Evolutionary conservation across 2,888 invertebrate genomes (phyloP).

Genomic region (Oscheius sp.): DNA sequence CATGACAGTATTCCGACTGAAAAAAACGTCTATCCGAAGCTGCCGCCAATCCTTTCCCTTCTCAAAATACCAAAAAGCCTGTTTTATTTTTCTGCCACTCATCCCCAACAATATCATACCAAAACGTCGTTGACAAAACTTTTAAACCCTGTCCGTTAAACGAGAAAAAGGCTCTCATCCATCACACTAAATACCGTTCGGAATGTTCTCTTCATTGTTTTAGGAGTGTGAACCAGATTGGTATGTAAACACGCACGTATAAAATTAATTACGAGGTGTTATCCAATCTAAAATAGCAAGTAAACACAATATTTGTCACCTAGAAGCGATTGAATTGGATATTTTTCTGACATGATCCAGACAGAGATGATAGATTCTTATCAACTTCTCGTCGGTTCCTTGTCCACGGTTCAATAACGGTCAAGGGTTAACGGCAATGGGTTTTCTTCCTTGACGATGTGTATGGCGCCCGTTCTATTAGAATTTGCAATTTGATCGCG

Average conservation of each 20-base stretch:
- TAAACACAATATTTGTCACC: too few species aligned
- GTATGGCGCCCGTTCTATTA: conserved; percentile 30
- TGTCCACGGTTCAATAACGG: background rate
- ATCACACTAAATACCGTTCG: conserved; percentile 35
- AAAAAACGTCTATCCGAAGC: background rate
- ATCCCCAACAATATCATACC: background rate
- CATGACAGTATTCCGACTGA: too few species aligned
- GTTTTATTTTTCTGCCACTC: conserved; percentile 6
- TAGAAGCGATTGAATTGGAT: too few species aligned
- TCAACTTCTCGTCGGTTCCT: background rate
- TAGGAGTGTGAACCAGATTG: conserved; percentile 16
- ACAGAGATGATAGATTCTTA: background rate
- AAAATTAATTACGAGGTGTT: background rate
- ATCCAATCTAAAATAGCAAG: too few species aligned
- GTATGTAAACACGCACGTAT: conserved; percentile 12
- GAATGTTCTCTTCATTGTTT: conserved; percentile 13
- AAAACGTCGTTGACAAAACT: conserved; percentile 7
- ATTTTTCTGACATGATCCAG: background rate
- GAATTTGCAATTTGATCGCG: conserved; percentile 29
- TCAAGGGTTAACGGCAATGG: background rate
- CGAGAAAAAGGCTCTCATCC: conserved; percentile 35
- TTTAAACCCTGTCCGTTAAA: conserved; percentile 20
- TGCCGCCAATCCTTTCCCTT: background rate
- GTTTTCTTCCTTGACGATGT: background rate
- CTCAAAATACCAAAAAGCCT: background rate